phyloP scores from a whole-genome alignment of 1,140 invertebrate species.

The Fopius arisanus region DNA sequence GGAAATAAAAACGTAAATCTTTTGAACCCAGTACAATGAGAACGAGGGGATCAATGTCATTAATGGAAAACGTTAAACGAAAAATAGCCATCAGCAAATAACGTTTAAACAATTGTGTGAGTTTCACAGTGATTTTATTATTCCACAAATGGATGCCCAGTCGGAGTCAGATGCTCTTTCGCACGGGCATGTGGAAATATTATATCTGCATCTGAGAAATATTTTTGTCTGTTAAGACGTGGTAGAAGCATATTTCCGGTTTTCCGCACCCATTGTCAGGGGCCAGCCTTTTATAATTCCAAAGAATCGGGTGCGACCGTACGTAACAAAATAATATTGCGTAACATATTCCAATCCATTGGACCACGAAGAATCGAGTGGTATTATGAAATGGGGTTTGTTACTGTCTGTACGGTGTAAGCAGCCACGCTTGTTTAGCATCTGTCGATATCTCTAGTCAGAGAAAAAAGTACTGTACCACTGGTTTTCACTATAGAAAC shows the following conservation, averaged over 20 bases:
- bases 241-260: constrained; percentile 28
- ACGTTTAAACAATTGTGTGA: neutral
- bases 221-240: neutral
- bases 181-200: no score
- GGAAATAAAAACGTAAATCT: constrained; percentile 44
- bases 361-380: constrained; percentile 41
- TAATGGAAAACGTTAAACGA: neutral
- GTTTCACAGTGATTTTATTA: neutral
- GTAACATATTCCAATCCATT: constrained; percentile 50
- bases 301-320: neutral
- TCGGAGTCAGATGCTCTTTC: no score
- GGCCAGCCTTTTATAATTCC: constrained; percentile 2
- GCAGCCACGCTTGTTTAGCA: constrained; percentile 35
- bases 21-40: constrained; percentile 39
- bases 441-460: neutral
- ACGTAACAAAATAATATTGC: constrained; percentile 45
- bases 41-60: neutral
- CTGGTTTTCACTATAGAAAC: no score
- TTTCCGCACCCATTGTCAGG: constrained; percentile 36
- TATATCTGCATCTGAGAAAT: constrained; percentile 11
- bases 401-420: constrained; percentile 33
- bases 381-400: constrained; percentile 16
- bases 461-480: neutral
- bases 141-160: no score
- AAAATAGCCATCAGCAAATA: neutral